Conservation (phyloP, 2,888 invertebrate species). For the Lissonota sp. region DNA sequence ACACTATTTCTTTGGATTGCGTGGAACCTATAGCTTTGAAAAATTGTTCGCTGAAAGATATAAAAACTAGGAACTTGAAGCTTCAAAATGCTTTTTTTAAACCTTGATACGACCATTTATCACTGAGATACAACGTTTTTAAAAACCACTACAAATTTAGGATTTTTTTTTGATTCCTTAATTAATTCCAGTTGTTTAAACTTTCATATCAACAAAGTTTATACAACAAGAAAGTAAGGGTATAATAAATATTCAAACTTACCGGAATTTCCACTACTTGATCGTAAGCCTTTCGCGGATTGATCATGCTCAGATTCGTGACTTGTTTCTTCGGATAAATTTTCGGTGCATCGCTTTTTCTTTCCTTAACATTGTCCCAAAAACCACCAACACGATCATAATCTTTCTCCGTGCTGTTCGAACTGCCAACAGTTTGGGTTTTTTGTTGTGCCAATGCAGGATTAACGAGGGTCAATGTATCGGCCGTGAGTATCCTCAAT, state of each 20-base stretch:
- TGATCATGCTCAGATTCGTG: conserved; percentile 74
- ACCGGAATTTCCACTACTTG: conserved; percentile 80
- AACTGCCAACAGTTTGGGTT: not conserved
- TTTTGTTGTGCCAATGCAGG: conserved; percentile 64
- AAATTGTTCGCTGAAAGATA: too few relatives aligned
- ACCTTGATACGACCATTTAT: too few relatives aligned
- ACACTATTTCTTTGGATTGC: too few relatives aligned
- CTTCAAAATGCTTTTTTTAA: too few relatives aligned
- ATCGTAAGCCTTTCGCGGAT: conserved; percentile 73
- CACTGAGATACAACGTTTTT: too few relatives aligned
- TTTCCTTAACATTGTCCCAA: conserved; percentile 72
- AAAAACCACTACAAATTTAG: too few relatives aligned
- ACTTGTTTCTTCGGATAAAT: conserved; percentile 57
- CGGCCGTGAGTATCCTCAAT: conserved; percentile 86
- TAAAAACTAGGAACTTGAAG: too few relatives aligned
- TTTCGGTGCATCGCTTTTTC: conserved; percentile 56
- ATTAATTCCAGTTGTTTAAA: too few relatives aligned
- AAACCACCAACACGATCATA: conserved; percentile 66
- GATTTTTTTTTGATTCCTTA: too few relatives aligned
- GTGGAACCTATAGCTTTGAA: too few relatives aligned
- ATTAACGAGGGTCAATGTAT: conserved; percentile 81
- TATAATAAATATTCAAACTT: conserved; percentile 43
- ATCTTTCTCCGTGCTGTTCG: conserved; percentile 34
- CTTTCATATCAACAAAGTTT: too few relatives aligned
- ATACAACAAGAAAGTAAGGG: too few relatives aligned